phyloP scores from a whole-genome alignment of 2,888 invertebrate species.

The Papilio demoleus region DNA sequence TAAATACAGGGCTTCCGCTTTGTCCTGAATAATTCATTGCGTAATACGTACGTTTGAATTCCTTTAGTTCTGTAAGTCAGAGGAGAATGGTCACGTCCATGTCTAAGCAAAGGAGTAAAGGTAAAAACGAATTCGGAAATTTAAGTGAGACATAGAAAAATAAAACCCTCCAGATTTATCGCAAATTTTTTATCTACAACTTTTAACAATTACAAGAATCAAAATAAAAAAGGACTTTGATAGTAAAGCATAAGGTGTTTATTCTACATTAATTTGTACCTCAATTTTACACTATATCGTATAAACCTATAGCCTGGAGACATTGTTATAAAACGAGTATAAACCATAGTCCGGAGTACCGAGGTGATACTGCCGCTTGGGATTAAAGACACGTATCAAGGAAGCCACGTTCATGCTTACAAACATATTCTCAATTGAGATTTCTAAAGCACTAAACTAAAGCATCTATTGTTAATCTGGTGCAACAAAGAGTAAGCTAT shows the following conservation, averaged over 20 bases:
- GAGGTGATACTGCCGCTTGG: neutral
- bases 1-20: slow-evolving; percentile 81
- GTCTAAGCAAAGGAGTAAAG: slow-evolving; percentile 4
- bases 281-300: neutral
- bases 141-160: too few species aligned
- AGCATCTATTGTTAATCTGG: neutral
- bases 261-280: neutral
- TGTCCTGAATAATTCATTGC: slow-evolving; percentile 80
- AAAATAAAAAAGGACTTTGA: too few species aligned
- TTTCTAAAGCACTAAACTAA: neutral
- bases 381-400: slow-evolving; percentile 8
- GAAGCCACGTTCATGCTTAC: neutral
- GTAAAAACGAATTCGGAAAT: slow-evolving; percentile 11
- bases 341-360: neutral
- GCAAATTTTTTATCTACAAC: too few species aligned
- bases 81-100: slow-evolving; percentile 53
- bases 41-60: slow-evolving; percentile 69
- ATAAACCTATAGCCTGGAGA: neutral
- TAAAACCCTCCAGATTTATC: too few species aligned
- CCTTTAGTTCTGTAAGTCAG: slow-evolving; percentile 76
- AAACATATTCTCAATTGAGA: neutral
- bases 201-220: too few species aligned
- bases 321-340: neutral
- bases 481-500: neutral
- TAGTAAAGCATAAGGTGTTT: neutral